Percentiles rank a stretch among this genome's conserved stretches.
phyloP scores from a whole-genome alignment of 2,113 vertebrate genomes.

The Coptodon bakossiorum region DNA sequence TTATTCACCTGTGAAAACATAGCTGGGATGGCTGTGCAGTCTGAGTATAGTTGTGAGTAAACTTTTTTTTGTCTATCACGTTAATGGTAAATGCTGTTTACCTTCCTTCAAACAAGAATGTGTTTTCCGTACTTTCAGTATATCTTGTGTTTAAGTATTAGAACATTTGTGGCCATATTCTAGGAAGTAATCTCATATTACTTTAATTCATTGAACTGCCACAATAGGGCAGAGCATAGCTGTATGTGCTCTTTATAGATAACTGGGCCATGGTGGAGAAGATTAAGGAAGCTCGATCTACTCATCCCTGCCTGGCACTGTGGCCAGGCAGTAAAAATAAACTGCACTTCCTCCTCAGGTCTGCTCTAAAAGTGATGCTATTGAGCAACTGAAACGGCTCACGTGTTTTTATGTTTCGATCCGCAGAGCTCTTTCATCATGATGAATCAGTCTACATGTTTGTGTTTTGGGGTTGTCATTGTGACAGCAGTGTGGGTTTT shows the following conservation, averaged over 20 bases:
- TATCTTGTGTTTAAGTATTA: not conserved
- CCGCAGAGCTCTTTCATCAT: not conserved
- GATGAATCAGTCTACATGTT: not conserved
- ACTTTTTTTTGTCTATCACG: not conserved
- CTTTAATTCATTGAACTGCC: not conserved
- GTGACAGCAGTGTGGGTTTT: not conserved
- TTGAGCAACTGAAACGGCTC: not conserved
- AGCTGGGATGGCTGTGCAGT: slow-evolving; percentile 43
- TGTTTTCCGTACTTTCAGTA: not conserved
- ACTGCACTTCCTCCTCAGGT: not conserved
- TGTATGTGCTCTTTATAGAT: not conserved
- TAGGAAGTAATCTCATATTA: not conserved
- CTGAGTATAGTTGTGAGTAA: slow-evolving; percentile 44
- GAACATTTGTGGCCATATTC: not conserved
- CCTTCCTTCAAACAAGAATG: not conserved
- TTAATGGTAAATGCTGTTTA: not conserved
- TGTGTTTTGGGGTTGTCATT: not conserved
- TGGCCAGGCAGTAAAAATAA: slow-evolving; percentile 24
- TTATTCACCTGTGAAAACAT: not conserved
- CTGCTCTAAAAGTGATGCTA: not conserved
- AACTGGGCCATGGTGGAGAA: not conserved
- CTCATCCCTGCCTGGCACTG: not conserved
- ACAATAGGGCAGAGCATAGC: not conserved
- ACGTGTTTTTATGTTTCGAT: not conserved
- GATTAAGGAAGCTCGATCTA: slow-evolving; percentile 17